phyloP scores from a whole-genome alignment of 1,140 invertebrate species.

The Brachionus sp. region DNA sequence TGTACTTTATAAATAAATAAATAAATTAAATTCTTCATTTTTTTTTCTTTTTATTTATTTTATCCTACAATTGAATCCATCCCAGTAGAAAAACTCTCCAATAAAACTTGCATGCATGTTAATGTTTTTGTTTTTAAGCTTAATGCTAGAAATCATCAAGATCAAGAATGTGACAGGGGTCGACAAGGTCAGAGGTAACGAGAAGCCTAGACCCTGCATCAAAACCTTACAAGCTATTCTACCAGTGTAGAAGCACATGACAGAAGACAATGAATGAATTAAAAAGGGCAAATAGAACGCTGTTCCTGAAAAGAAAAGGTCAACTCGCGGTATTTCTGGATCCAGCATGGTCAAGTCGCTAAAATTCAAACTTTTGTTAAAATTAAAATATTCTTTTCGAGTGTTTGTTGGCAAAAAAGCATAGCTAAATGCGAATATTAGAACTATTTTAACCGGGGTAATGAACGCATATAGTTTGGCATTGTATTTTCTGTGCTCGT shows the following conservation, averaged over 20 bases:
- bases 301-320: background rate
- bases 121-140: background rate
- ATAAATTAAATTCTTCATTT: no score
- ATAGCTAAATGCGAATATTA: background rate
- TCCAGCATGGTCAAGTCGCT: background rate
- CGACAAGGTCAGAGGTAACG: conserved; percentile 84
- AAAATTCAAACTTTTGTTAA: background rate
- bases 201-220: conserved; percentile 91
- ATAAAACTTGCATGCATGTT: conserved; percentile 27
- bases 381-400: conserved; percentile 1
- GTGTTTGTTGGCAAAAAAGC: background rate
- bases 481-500: conserved; percentile 26
- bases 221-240: conserved; percentile 64
- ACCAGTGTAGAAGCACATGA: conserved; percentile 28
- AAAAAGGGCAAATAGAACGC: conserved; percentile 38
- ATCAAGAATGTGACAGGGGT: conserved; percentile 79
- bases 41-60: no score
- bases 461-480: conserved; percentile 15
- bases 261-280: conserved; percentile 3
- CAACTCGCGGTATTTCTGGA: background rate
- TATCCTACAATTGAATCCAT: background rate
- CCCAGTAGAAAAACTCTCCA: conserved; percentile 41
- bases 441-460: background rate
- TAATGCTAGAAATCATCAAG: conserved; percentile 71
- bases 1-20: background rate